Conservation (phyloP, 1,140 invertebrate genomes). For the Caenorhabditis elegans region DNA sequence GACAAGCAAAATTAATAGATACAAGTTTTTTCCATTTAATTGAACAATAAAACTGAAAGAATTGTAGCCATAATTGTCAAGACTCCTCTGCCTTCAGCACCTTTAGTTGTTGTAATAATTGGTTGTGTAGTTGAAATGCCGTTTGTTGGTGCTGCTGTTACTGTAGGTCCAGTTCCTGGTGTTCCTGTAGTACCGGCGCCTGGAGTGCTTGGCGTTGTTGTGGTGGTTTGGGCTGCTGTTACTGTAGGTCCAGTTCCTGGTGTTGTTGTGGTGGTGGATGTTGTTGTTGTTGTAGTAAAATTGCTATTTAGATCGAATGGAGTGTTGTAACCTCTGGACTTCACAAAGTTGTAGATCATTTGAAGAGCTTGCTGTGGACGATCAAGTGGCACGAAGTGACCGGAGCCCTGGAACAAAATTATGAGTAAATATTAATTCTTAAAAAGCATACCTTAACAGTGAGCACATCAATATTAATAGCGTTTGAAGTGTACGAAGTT, state of each 20-base stretch:
- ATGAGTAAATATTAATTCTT: background rate
- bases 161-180: background rate
- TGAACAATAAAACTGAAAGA: no score
- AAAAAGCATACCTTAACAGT: constrained; percentile 38
- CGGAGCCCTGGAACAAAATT: constrained; percentile 67
- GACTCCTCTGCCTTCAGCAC: background rate
- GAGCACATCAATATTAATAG: constrained; percentile 34
- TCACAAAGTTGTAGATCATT: constrained; percentile 38
- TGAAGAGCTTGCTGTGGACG: constrained; percentile 64
- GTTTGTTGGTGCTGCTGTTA: background rate
- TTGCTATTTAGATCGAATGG: background rate
- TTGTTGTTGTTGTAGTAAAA: background rate
- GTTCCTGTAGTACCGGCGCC: background rate
- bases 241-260: background rate
- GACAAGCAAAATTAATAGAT: no score
- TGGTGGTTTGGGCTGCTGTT: background rate
- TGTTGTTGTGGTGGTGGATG: background rate
- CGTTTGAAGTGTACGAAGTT: constrained; percentile 31
- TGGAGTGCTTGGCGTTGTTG: background rate
- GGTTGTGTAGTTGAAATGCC: background rate
- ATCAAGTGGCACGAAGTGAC: constrained; percentile 71
- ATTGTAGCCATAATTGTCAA: no score
- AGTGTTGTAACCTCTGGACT: background rate
- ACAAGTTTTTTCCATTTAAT: no score
- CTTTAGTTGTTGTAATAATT: background rate